phyloP scores from a whole-genome alignment of 2,113 vertebrate species.

The Pogonocichla stellata region DNA sequence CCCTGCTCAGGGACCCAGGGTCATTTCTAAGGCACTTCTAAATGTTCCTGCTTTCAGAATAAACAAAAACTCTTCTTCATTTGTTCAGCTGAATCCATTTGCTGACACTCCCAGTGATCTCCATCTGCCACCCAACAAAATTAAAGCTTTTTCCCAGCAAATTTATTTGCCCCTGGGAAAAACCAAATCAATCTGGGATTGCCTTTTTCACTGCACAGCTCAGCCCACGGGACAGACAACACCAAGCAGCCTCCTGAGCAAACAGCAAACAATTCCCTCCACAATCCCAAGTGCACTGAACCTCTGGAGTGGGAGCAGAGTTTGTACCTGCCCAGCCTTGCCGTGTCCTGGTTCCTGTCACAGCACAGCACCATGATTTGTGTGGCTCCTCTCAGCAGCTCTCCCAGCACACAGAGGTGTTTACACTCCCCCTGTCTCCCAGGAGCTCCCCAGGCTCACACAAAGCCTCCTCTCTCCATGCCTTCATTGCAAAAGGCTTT shows the following conservation, averaged over 20 bases:
- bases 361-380: not conserved
- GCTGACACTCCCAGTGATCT: not conserved
- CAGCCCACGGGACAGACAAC: not conserved
- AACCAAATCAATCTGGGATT: not conserved
- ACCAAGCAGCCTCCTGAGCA: not conserved
- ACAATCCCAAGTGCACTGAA: not conserved
- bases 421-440: not conserved
- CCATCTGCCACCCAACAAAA: not conserved
- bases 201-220: not conserved
- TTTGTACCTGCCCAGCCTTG: not conserved
- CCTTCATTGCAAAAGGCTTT: not conserved
- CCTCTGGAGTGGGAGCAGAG: not conserved
- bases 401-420: not conserved
- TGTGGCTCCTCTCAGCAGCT: not conserved
- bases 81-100: not conserved
- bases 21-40: not conserved
- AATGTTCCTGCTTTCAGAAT: not conserved
- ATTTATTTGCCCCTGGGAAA: not conserved
- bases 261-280: not conserved
- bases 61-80: not conserved
- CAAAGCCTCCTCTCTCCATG: not conserved
- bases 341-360: not conserved
- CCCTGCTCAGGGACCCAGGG: not conserved
- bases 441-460: constrained; percentile 10
- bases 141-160: not conserved